Conservation (phyloP, 92 coral and sea anemone species). For the Phymanthus crucifer region DNA sequence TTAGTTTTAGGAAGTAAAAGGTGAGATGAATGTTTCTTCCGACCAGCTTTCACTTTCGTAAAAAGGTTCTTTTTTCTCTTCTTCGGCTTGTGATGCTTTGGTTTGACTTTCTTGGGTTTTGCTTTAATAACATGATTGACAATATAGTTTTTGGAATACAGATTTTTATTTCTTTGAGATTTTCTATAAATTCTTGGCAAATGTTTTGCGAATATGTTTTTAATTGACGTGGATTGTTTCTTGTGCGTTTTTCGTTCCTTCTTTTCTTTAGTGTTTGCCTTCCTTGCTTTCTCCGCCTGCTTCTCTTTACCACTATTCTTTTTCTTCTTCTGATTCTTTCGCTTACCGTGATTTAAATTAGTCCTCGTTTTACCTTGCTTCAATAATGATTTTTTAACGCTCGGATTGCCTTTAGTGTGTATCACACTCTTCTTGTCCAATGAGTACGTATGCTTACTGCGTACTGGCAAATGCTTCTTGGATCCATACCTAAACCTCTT, state of each 20-base stretch:
- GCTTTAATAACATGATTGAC: background rate
- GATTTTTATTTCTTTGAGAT: background rate
- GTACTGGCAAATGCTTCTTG: background rate
- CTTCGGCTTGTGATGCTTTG: background rate
- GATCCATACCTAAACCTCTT: background rate
- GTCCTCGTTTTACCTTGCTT: background rate
- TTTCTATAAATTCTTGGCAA: background rate
- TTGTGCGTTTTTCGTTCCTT: background rate
- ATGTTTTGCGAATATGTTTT: background rate
- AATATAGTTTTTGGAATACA: background rate
- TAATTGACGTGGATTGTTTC: background rate
- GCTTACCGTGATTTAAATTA: background rate
- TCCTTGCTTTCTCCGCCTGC: background rate
- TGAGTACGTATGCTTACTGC: background rate
- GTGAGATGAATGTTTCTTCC: background rate
- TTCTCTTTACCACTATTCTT: background rate
- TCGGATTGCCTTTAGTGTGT: background rate
- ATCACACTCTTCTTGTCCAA: background rate
- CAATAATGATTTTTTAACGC: background rate
- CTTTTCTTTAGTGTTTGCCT: background rate
- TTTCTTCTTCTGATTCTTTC: background rate
- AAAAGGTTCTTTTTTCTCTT: background rate
- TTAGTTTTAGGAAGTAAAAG: background rate
- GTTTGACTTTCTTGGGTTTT: background rate
- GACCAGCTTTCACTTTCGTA: background rate